Conservation (phyloP, 2,113 vertebrate genomes). For the Aldabrachelys gigantea region DNA sequence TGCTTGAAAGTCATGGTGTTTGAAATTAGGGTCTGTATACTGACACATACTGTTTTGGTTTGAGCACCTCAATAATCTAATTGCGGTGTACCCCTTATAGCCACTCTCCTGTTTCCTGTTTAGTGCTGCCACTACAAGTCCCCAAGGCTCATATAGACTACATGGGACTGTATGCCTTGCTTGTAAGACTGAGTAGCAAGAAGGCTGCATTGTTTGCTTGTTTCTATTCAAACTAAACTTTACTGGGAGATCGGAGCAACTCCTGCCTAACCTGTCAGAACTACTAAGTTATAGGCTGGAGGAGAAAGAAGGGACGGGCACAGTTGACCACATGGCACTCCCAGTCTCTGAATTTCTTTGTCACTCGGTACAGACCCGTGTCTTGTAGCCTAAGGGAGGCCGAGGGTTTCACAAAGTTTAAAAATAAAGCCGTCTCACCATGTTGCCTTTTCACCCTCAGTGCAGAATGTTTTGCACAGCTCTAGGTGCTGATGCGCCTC, state of each 20-base stretch:
- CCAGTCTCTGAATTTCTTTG: background rate
- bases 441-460: background rate
- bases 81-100: background rate
- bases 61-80: background rate
- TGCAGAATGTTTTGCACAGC: slow-evolving; percentile 25
- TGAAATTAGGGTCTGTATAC: fast-evolving
- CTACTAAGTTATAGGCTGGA: slow-evolving; percentile 29
- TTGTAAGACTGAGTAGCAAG: slow-evolving; percentile 10
- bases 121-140: fast-evolving
- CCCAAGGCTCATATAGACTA: background rate
- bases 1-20: fast-evolving
- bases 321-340: fast-evolving
- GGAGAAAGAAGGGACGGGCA: fast-evolving
- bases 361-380: fast-evolving
- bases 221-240: background rate
- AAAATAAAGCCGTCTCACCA: background rate
- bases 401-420: fast-evolving
- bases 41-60: background rate
- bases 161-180: background rate
- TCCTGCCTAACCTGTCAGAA: background rate
- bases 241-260: slow-evolving; percentile 44
- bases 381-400: background rate
- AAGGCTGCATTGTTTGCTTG: slow-evolving; percentile 37
- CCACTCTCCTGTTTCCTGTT: background rate
- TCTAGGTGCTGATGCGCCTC: slow-evolving; percentile 19